These are phyloP conservation scores for Zaprionus bogoriensis DNA, from an alignment of 2,888 invertebrate species.

Conservation along the genomic window DNA sequence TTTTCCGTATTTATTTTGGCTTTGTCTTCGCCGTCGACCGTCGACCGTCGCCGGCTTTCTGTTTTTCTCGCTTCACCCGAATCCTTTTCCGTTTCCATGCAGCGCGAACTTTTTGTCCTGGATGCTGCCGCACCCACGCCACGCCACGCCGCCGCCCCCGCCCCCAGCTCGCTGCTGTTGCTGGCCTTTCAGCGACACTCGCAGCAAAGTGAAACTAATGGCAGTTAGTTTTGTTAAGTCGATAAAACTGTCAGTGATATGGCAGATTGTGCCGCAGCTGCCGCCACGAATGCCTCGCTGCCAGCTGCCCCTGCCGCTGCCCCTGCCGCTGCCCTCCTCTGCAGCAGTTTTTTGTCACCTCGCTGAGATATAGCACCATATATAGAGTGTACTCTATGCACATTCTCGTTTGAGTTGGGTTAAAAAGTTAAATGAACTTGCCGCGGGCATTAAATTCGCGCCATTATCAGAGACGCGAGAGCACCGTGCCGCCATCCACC, in stretches of 20 bases:
- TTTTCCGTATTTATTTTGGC: constrained; percentile 68
- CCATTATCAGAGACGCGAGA: constrained; percentile 45
- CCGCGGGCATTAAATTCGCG: constrained; percentile 67
- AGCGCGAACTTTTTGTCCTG: too few relatives aligned
- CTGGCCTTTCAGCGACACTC: constrained; percentile 73
- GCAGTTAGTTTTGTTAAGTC: constrained; percentile 80
- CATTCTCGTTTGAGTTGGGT: constrained; percentile 59
- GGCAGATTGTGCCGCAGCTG: constrained; percentile 74
- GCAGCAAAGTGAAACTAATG: constrained; percentile 79
- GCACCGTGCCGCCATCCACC: constrained; percentile 6
- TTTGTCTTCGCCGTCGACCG: constrained; percentile 52
- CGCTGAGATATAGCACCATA: constrained; percentile 33
- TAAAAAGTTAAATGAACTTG: constrained; percentile 75
- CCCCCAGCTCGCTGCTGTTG: constrained; percentile 35
- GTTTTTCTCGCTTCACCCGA: constrained; percentile 4
- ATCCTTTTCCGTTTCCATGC: constrained; percentile 29
- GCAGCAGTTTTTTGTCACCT: constrained; percentile 42
- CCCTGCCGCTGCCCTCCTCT: background rate
- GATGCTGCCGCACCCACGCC: constrained; percentile 2
- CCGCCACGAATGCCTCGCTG: constrained; percentile 22
- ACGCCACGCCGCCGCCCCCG: constrained; percentile 7
- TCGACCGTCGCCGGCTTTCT: constrained; percentile 20
- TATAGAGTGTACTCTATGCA: too few relatives aligned
- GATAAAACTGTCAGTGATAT: constrained; percentile 80
- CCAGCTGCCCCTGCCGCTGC: background rate